These are phyloP conservation scores for Anarhynchus alexandrinus DNA, from an alignment of 2,113 vertebrate genomes.

Conservation along the genomic window DNA sequence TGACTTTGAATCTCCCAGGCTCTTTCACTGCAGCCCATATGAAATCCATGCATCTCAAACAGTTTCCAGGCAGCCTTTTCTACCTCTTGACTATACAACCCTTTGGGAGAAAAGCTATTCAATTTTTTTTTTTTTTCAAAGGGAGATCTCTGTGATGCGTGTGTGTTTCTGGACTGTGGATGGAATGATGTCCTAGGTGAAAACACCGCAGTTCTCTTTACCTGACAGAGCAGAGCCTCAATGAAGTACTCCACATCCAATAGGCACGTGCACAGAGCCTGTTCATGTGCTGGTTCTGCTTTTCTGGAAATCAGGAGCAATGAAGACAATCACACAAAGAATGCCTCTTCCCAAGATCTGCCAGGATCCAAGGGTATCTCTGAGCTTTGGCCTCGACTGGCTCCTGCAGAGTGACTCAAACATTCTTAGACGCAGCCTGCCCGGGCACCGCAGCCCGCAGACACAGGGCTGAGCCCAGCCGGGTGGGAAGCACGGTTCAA, in stretches of 20 bases:
- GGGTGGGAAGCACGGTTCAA: background rate
- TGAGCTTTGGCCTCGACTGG: background rate
- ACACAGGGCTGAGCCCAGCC: background rate
- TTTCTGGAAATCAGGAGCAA: background rate
- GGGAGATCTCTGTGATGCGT: background rate
- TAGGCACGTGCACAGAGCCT: accelerated
- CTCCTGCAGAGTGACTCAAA: background rate
- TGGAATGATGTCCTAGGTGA: background rate
- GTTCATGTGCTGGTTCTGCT: background rate
- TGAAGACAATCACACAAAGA: background rate
- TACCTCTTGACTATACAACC: background rate
- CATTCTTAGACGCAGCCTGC: accelerated
- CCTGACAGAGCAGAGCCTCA: background rate
- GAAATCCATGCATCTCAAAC: background rate
- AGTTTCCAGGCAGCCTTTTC: background rate
- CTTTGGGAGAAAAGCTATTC: background rate
- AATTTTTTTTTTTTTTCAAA: background rate
- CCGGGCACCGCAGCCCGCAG: background rate
- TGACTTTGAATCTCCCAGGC: background rate
- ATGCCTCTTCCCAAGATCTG: background rate
- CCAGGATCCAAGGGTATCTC: background rate
- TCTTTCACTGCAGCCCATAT: background rate
- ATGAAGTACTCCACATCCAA: background rate
- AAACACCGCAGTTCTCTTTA: background rate
- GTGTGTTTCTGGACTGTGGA: background rate